phyloP scores from a whole-genome alignment of 2,797 vertebrate species.

The Aeoliscus strigatus region DNA sequence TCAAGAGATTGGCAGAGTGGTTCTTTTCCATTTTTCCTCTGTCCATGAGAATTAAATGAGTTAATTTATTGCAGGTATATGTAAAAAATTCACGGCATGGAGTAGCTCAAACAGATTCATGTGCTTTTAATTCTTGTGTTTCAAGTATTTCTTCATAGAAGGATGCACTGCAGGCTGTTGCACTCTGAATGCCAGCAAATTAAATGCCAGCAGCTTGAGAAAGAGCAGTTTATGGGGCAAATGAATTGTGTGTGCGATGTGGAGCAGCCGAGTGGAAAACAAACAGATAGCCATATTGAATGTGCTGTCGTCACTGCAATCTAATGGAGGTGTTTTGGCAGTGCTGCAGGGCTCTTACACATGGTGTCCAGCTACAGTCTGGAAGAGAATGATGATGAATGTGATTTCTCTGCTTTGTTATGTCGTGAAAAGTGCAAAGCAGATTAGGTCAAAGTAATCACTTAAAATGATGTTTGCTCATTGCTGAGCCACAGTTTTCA shows the following conservation, averaged over 20 bases:
- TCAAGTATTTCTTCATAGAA: constrained; percentile 30
- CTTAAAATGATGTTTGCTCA: constrained; percentile 18
- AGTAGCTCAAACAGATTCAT: constrained; percentile 23
- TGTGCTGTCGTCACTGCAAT: constrained; percentile 49
- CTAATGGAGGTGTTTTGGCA: constrained; percentile 47
- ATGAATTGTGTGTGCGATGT: constrained; percentile 45
- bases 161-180: constrained; percentile 19
- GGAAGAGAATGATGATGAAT: constrained; percentile 24
- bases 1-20: constrained; percentile 13
- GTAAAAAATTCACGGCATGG: constrained; percentile 10
- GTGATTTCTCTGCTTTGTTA: constrained; percentile 29
- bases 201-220: constrained; percentile 49
- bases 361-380: constrained; percentile 28
- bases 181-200: constrained; percentile 20
- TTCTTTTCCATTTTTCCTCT: constrained; percentile 25
- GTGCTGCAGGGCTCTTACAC: constrained; percentile 19
- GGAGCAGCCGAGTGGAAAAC: constrained; percentile 53
- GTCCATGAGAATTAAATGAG: constrained; percentile 1
- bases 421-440: constrained; percentile 34
- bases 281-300: constrained; percentile 58
- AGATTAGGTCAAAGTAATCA: constrained; percentile 21
- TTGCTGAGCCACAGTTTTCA: constrained; percentile 23
- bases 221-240: constrained; percentile 41
- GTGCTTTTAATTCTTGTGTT: constrained; percentile 23
- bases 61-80: constrained; percentile 22